phyloP scores from a whole-genome alignment of 2,888 invertebrate genomes.

The Emmelina monodactyla region DNA sequence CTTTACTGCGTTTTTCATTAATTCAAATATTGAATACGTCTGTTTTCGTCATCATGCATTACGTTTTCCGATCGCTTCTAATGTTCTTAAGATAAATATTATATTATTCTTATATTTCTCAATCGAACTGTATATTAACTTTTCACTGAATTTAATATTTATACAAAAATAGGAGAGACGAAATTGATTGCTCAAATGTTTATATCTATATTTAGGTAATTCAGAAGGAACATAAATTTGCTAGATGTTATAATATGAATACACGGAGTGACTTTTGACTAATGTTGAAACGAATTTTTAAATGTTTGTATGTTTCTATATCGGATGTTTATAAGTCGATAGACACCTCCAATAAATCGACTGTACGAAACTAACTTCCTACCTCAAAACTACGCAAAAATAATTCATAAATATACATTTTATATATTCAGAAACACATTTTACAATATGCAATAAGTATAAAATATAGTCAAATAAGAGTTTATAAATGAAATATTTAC shows the following conservation, averaged over 20 bases:
- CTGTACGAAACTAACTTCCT: slow-evolving; percentile 45
- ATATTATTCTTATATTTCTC: slow-evolving; percentile 29
- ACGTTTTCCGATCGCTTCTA: slow-evolving; percentile 54
- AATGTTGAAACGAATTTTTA: slow-evolving; percentile 60
- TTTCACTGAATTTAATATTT: slow-evolving; percentile 60
- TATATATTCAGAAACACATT: slow-evolving; percentile 47
- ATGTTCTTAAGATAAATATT: slow-evolving; percentile 34
- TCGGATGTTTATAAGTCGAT: slow-evolving; percentile 22
- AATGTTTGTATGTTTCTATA: slow-evolving; percentile 46
- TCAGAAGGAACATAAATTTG: slow-evolving; percentile 58
- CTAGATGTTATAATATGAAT: slow-evolving; percentile 45
- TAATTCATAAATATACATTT: slow-evolving; percentile 46
- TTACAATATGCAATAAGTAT: slow-evolving; percentile 51
- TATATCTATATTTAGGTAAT: slow-evolving; percentile 63
- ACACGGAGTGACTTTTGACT: slow-evolving; percentile 54
- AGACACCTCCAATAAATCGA: slow-evolving; percentile 13
- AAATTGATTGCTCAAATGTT: slow-evolving; percentile 66
- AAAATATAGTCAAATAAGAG: slow-evolving; percentile 51
- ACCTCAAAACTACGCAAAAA: slow-evolving; percentile 60
- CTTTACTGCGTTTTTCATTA: slow-evolving; percentile 40
- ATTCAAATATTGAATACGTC: slow-evolving; percentile 38
- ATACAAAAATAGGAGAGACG: slow-evolving; percentile 60
- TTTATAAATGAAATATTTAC: slow-evolving; percentile 60
- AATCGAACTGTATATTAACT: slow-evolving; percentile 44
- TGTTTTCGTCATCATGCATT: slow-evolving; percentile 57